Evolutionary conservation across 2,113 vertebrate species (phyloP), one percentile per base, ranked within the genome.

Genomic region (Pygoscelis antarcticus): DNA sequence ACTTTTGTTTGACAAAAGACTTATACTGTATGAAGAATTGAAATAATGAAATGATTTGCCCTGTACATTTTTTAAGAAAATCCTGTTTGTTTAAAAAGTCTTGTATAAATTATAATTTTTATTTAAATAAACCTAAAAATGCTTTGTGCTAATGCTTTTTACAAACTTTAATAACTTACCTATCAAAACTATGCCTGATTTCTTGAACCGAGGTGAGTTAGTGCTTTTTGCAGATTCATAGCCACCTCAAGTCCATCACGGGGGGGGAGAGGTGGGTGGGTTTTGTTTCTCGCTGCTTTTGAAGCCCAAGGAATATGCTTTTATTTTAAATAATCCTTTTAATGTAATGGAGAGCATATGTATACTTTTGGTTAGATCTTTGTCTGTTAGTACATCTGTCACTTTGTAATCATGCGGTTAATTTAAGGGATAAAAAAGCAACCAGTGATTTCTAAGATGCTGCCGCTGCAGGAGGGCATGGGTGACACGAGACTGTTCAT

Each of bases 81-180:
- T 81, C 93, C 97, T 96, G 97, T 98, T 98, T 98, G 98, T 98
- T 98, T 98, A 98, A 98, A 97, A 97, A 98, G 98, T 98, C 98
- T 98, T 98, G 98, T 98, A 98, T 98, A 98, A 98, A 98, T 98
- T 98, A 98, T 98, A 98, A 98, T 98, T 98, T 98, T 98, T 98
- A 98, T 98, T 98, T 98, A 98, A 98, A 98, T 98, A 98, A 98
- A 98, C 68, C 71, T 91, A 87, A 97, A 97, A 97, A 95, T 79
- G 97, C 96, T 97, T 98, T 98, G 96, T 98, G 97, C 96, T 98
- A 92, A 89, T 34, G 40, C 15, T 77, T 90, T 16, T 70, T 81
- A 64, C 23, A 70, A 21, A 57, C 29, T 89, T 90, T 22, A 36
- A 2, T 78, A 54, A 69, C 16, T 58, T 64, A 7, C 2, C 29